These are phyloP conservation scores for Panthera tigris DNA, from an alignment of 2,113 vertebrate genomes.

Conservation along the genomic window DNA sequence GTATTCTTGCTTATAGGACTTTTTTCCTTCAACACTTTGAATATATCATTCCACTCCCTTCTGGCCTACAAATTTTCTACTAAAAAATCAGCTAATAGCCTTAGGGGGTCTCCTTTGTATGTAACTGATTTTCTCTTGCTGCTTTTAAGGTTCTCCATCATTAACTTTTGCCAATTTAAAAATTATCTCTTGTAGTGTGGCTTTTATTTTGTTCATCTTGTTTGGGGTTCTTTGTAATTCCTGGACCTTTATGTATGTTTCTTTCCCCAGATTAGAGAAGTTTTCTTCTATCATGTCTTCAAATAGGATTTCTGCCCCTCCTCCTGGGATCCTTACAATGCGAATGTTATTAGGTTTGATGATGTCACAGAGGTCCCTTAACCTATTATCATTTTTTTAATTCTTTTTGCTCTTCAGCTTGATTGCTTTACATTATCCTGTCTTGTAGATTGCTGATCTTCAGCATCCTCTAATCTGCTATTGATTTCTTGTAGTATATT, in stretches of 20 bases:
- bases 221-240: background rate
- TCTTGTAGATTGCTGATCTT: background rate
- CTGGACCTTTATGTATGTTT: background rate
- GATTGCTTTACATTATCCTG: background rate
- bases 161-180: background rate
- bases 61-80: background rate
- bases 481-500: background rate
- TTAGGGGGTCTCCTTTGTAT: background rate
- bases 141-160: background rate
- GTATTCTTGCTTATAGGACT: background rate
- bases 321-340: background rate
- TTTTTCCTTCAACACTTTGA: background rate
- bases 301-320: background rate
- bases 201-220: background rate
- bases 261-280: background rate
- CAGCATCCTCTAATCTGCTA: background rate
- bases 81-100: background rate
- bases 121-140: background rate
- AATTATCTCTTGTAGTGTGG: background rate
- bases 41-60: background rate
- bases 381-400: background rate
- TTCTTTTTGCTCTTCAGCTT: background rate
- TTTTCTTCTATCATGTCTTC: background rate
- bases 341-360: background rate
- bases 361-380: background rate